Conservation (phyloP, 2,888 invertebrate genomes). For the Chrysolina haemoptera region DNA sequence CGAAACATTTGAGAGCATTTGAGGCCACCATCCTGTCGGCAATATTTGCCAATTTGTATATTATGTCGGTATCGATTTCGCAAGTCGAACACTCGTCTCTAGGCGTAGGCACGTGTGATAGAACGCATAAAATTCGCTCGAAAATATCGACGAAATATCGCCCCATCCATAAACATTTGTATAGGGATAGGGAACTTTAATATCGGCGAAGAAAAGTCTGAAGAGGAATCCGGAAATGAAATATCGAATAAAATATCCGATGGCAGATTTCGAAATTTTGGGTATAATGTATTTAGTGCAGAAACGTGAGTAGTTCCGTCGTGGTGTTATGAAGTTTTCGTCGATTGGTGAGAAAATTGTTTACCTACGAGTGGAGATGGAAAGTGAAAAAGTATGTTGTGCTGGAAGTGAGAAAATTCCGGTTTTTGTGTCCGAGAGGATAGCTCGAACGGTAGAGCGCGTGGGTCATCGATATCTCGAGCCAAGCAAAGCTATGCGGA, state of each 20-base stretch:
- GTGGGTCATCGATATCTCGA: too few relatives aligned
- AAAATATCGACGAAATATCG: slow-evolving; percentile 23
- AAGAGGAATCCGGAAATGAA: slow-evolving; percentile 10
- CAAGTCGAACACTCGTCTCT: not conserved
- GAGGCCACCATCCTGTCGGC: slow-evolving; percentile 4
- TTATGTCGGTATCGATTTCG: slow-evolving; percentile 10
- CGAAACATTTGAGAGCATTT: not conserved
- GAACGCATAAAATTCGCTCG: not conserved
- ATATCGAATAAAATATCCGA: slow-evolving; percentile 19
- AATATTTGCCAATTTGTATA: slow-evolving; percentile 19
- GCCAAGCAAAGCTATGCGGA: too few relatives aligned
- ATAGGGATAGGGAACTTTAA: slow-evolving; percentile 17
- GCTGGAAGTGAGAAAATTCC: too few relatives aligned
- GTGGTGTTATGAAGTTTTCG: not conserved
- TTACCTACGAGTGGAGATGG: too few relatives aligned
- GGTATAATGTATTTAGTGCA: not conserved
- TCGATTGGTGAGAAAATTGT: too few relatives aligned
- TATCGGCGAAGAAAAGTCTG: slow-evolving; percentile 13
- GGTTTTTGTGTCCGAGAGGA: too few relatives aligned
- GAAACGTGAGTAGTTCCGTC: not conserved
- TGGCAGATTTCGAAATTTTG: not conserved
- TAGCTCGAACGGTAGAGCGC: too few relatives aligned
- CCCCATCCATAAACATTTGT: slow-evolving; percentile 31
- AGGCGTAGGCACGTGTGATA: not conserved
- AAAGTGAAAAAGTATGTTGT: too few relatives aligned